phyloP scores from a whole-genome alignment of 2,888 invertebrate species.

The Pollenia angustigena region DNA sequence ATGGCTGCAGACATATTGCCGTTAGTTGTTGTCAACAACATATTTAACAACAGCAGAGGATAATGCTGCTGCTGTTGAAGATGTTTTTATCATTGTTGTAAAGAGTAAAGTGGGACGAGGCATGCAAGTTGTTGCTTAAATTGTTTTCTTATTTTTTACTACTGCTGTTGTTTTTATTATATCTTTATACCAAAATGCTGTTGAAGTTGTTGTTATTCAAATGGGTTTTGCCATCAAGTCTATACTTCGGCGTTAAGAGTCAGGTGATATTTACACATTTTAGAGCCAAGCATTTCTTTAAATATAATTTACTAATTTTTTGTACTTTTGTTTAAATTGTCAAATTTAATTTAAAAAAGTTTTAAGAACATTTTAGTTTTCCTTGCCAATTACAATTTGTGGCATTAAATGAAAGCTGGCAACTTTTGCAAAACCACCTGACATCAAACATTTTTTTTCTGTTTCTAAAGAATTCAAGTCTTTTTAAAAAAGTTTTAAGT shows the following conservation, averaged over 20 bases:
- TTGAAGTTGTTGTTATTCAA: constrained; percentile 25
- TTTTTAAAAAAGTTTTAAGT: constrained; percentile 6
- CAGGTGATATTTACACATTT: constrained; percentile 55
- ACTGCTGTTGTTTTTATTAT: not conserved
- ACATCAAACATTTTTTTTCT: constrained; percentile 22
- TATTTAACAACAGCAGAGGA: not conserved
- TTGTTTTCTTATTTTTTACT: constrained; percentile 21
- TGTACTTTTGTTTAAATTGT: no score
- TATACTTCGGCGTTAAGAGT: constrained; percentile 51
- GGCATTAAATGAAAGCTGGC: constrained; percentile 3
- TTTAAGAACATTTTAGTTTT: not conserved
- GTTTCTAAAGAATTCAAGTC: not conserved
- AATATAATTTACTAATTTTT: not conserved
- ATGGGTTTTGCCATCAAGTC: constrained; percentile 12
- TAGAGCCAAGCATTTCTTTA: constrained; percentile 7
- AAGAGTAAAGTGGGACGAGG: constrained; percentile 2
- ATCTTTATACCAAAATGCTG: not conserved
- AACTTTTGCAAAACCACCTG: constrained; percentile 4
- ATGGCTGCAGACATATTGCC: constrained; percentile 25
- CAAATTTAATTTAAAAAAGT: no score
- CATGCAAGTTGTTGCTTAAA: constrained; percentile 52
- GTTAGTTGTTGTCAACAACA: constrained; percentile 40
- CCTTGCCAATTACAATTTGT: not conserved
- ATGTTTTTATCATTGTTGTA: constrained; percentile 1
- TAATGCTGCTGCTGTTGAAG: not conserved